Base-by-base conservation (phyloP, 2,113 vertebrate species). In the Plecotus auritus region DNA sequence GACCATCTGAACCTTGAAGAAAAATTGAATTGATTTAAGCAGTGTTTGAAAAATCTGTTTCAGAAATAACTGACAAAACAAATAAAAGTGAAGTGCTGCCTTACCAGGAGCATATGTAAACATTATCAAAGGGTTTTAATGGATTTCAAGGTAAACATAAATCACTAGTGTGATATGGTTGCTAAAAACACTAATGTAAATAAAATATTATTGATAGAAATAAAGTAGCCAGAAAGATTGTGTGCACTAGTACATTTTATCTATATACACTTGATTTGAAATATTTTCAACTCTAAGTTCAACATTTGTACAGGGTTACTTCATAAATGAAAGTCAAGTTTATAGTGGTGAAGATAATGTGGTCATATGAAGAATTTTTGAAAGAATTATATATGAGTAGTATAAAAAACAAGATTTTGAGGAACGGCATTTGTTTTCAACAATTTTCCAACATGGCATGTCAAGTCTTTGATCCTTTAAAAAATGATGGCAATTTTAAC, bases 11-110 rank as follows among this genome's bases (percentile, higher is more conserved):
- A 92, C 23, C 32, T 77, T 88, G 51, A 72, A 82, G 45, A 72
- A 88, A 95, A 93, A 72, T 72, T n/a, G 49, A 94, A 96, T 94
- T 88, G 86, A 94, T 90, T 70, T 76, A 95, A 81, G 35, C 16
- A 80, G 35, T 64, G 74, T 86, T 95, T 86, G 76, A 74, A 87
- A 96, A 92, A 87, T 67, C 28, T 74, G 37, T 73, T n/a, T 59
- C 23, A 86, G 35, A 92, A 78, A 93, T 90, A 85, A 84, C 77
- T 74, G 35, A 84, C 18, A 87, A 86, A 20, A 51, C 5, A 61
- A 83, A 14, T 66, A 83, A 85, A 11, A 95, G 35, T 74, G 35
- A 18, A 74, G 30, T 78, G 87, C 23, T 26, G 40, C 87, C 47
- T 90, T 91, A 70, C 8, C 10, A 77, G 7, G 32, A 85, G 42